These are phyloP conservation scores for Perizoma affinitatum DNA, from an alignment of 2,888 invertebrate genomes.

Conservation along the genomic window DNA sequence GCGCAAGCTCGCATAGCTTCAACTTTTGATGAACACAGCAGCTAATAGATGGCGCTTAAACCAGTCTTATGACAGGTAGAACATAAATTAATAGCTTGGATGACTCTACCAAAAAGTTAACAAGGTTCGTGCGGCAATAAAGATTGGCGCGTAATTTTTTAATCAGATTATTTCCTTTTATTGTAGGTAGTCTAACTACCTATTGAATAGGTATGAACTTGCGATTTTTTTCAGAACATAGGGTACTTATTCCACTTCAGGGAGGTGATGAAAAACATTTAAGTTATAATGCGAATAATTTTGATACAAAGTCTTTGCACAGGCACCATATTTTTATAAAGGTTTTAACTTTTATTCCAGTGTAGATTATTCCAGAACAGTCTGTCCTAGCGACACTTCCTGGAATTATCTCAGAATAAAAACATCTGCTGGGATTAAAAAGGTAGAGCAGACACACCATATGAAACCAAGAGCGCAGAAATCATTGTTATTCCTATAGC, in stretches of 20 bases:
- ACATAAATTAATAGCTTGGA: not conserved
- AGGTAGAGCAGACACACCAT: conserved; percentile 11
- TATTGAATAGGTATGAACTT: too few species aligned
- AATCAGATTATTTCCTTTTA: conserved; percentile 7
- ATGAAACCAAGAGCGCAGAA: conserved; percentile 19
- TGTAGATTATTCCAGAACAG: too few species aligned
- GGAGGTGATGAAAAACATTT: too few species aligned
- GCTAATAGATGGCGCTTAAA: conserved; percentile 55
- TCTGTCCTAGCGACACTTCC: too few species aligned
- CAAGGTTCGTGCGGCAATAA: conserved; percentile 2
- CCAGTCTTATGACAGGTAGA: conserved; percentile 1
- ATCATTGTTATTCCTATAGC: conserved; percentile 38
- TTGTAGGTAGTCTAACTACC: not conserved
- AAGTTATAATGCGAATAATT: too few species aligned
- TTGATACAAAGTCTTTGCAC: too few species aligned
- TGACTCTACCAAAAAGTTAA: conserved; percentile 14
- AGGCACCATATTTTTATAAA: too few species aligned
- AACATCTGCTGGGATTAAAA: too few species aligned
- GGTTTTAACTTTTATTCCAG: too few species aligned
- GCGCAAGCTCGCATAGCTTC: conserved; percentile 38
- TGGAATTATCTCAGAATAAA: too few species aligned
- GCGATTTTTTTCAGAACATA: too few species aligned
- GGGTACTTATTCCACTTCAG: too few species aligned
- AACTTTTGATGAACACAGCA: conserved; percentile 28
- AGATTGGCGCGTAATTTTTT: conserved; percentile 15